Evolutionary conservation across 2,797 vertebrate species (phyloP).

Genomic region (Capromys pilorides): DNA sequence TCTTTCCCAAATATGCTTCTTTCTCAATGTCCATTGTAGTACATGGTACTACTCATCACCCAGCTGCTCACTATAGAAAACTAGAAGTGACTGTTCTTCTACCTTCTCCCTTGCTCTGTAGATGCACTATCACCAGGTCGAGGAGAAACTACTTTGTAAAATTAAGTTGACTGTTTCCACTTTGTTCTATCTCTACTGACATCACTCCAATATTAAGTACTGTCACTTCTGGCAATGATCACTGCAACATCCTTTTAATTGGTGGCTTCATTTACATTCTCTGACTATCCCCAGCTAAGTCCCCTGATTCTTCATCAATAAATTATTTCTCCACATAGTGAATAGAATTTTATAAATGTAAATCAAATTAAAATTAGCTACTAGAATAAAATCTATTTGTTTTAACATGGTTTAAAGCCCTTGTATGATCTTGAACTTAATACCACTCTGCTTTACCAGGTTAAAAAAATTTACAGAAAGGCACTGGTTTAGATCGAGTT

Average conservation of each 20-base stretch:
- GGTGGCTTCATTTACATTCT: not conserved
- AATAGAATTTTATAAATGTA: conserved; percentile 1
- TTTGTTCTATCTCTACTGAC: not conserved
- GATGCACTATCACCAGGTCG: not conserved
- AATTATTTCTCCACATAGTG: not conserved
- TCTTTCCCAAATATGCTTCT: conserved; percentile 3
- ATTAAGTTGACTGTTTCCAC: not conserved
- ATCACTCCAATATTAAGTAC: not conserved
- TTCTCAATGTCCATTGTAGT: not conserved
- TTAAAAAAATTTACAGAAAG: not conserved
- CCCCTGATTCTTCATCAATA: not conserved
- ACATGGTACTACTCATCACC: not conserved
- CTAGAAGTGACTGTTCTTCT: not conserved
- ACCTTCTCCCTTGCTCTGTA: not conserved
- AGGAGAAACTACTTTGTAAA: conserved; percentile 6
- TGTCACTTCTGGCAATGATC: not conserved
- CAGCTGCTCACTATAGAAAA: conserved; percentile 12
- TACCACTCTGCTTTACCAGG: not conserved
- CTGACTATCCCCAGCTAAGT: not conserved
- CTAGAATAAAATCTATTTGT: not conserved
- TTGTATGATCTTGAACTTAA: not conserved
- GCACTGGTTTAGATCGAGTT: not conserved
- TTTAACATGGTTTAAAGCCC: conserved; percentile 18
- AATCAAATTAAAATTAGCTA: conserved; percentile 36
- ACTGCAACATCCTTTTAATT: not conserved